Evolutionary conservation across 2,797 vertebrate species (phyloP), one percentile per base, ranked within the genome.

Genomic region (Chiroxiphia lanceolata): DNA sequence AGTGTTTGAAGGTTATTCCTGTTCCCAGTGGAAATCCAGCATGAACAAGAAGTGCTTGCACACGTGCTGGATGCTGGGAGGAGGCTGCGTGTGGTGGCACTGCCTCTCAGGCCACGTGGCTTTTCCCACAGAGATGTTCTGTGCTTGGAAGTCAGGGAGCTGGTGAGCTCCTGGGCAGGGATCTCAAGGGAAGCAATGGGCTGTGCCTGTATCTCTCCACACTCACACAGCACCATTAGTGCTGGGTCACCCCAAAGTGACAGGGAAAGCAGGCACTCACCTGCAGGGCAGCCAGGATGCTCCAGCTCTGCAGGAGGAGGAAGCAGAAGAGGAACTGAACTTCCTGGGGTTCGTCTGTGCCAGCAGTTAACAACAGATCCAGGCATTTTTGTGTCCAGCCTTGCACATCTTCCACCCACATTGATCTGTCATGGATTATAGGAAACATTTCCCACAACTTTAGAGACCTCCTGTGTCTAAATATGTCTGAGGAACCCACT

Each of bases 41-140:
- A 19, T 34, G 47, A 56, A 42, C 23, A 42, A 60, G 34, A 74
- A 89, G 45, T 15, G 16, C 16, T 64, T 54, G 56, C 16, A 16
- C 26, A 19, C 0, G 0, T 38, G 40, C 60, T 60, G n/a, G 34
- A 22, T 14, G 29, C 5, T 33, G 54, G 53, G 47, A 1, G 10
- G 79, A 83, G n/a, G 25, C 40, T 83, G 72, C 42, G 26, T 42
- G 51, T 1, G 4, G 72, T 10, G 33, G 45, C 38, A 34, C 51
- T 31, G 31, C 9, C 69, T 87, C 23, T 50, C 50, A n/a, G 40
- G 48, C n/a, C 67, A 45, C 11, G 4, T 21, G 57, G 34, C 13
- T 64, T 74, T 51, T 56, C 59, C 48, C 36, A 54, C 48, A 50
- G 21, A 40, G 64, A 11, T 23, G 31, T 33, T 63, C 14, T 57